These are phyloP conservation scores for Brachionus paranguensis DNA, from an alignment of 1,140 invertebrate species.

Conservation along the genomic window DNA sequence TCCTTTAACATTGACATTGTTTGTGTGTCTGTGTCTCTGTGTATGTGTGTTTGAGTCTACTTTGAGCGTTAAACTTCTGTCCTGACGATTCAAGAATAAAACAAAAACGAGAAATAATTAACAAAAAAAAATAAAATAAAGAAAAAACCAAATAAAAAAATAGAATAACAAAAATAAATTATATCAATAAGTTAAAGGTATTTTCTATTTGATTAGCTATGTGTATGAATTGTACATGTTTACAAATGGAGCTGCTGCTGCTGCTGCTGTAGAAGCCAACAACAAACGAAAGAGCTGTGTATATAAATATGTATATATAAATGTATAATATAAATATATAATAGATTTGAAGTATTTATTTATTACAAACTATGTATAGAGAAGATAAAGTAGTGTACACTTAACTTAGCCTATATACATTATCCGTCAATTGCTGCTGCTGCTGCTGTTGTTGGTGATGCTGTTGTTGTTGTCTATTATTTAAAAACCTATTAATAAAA, in stretches of 20 bases:
- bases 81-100: constrained; percentile 6
- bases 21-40: background rate
- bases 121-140: background rate
- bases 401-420: constrained; percentile 20
- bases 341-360: background rate
- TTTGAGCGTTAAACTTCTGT: background rate
- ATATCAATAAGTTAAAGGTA: constrained; percentile 18
- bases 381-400: background rate
- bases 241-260: background rate
- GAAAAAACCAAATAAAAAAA: background rate
- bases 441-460: background rate
- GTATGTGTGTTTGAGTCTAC: background rate
- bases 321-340: background rate
- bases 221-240: constrained; percentile 9
- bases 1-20: background rate
- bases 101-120: constrained; percentile 13
- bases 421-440: constrained; percentile 10
- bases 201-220: constrained; percentile 1
- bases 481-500: background rate
- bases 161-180: background rate
- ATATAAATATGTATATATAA: background rate
- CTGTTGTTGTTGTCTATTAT: too few relatives aligned
- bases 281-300: background rate
- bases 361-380: constrained; percentile 8
- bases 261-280: background rate